Conservation (phyloP, 2,797 vertebrate genomes). For the Nasua narica region DNA sequence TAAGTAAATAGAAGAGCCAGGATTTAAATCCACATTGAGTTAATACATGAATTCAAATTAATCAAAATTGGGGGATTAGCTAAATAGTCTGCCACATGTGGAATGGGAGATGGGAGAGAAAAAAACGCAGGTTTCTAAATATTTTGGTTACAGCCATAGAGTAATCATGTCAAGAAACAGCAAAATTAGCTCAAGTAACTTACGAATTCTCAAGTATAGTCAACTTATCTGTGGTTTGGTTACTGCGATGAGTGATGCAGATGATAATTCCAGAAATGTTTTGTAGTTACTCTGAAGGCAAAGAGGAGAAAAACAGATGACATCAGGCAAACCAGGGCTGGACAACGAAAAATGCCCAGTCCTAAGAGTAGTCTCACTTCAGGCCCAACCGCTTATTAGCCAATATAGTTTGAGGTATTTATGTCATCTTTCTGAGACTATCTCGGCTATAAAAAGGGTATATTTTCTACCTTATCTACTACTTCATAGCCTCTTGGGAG, state of each 20-base stretch:
- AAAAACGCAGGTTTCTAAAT: neutral
- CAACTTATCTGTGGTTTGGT: conserved; percentile 17
- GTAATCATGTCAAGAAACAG: neutral
- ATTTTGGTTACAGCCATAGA: neutral
- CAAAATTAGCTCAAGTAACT: neutral
- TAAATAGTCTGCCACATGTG: conserved; percentile 8
- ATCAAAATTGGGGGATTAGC: conserved; percentile 1
- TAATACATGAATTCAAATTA: conserved; percentile 16
- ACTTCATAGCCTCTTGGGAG: neutral
- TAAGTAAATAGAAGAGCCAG: neutral
- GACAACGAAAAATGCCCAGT: neutral
- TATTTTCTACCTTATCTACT: neutral
- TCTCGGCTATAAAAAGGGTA: neutral
- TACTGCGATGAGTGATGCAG: neutral
- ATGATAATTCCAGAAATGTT: conserved; percentile 43
- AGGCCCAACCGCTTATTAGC: neutral
- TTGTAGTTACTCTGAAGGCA: neutral
- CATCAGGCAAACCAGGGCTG: neutral
- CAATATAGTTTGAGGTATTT: neutral
- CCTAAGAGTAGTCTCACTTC: neutral
- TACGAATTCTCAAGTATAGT: conserved; percentile 8
- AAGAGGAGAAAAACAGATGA: conserved; percentile 50
- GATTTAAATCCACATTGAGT: neutral
- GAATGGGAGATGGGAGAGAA: neutral
- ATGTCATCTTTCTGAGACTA: neutral